phyloP scores from a whole-genome alignment of 2,888 invertebrate genomes.

The Lasioglossum villosulum region DNA sequence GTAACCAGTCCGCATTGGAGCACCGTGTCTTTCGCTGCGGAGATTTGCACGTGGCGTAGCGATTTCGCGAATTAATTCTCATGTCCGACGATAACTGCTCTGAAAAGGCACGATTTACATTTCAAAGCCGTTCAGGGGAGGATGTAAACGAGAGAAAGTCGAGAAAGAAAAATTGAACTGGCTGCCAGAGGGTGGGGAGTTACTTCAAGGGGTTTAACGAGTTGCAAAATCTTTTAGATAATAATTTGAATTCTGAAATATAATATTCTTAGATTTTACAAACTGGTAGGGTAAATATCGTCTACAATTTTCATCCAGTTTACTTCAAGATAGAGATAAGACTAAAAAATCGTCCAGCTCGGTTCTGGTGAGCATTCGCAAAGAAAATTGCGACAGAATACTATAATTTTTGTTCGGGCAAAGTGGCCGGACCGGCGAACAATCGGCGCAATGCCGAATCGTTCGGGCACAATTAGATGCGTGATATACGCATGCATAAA shows the following conservation, averaged over 20 bases:
- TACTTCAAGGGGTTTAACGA: too few species aligned
- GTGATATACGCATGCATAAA: slow-evolving; percentile 71
- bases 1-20: neutral
- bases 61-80: slow-evolving; percentile 4
- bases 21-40: neutral
- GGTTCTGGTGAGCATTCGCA: neutral
- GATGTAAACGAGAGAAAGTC: neutral
- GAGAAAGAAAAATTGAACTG: too few species aligned
- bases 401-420: neutral
- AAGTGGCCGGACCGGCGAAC: slow-evolving; percentile 14
- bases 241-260: too few species aligned
- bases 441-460: slow-evolving; percentile 62
- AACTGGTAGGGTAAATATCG: too few species aligned
- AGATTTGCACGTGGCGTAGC: neutral
- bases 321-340: neutral
- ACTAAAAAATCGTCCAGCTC: neutral
- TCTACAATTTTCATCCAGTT: too few species aligned
- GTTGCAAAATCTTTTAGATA: too few species aligned
- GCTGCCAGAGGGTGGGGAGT: too few species aligned
- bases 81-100: slow-evolving; percentile 7
- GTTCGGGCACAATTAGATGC: slow-evolving; percentile 66
- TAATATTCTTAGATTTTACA: too few species aligned
- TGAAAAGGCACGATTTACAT: slow-evolving; percentile 15
- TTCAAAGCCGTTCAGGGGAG: neutral
- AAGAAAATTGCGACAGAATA: neutral